Evolutionary conservation across 1,140 invertebrate species (phyloP).

Genomic region (Muscidifurax raptorellus): DNA sequence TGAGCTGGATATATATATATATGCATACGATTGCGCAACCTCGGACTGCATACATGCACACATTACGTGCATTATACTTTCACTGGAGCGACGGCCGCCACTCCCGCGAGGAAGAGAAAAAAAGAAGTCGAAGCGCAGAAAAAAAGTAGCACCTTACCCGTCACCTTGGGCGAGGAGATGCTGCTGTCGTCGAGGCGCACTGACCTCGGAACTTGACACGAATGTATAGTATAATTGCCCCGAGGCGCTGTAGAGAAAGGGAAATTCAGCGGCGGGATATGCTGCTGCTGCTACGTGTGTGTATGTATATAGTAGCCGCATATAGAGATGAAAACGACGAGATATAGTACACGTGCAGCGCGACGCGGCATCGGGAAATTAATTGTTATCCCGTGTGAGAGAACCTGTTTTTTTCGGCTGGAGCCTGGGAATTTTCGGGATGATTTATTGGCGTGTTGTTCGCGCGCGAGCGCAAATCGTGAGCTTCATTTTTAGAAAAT

Average conservation of each 20-base stretch:
- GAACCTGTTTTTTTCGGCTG: neutral
- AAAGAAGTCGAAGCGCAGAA: neutral
- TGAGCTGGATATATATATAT: neutral
- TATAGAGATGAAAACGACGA: neutral
- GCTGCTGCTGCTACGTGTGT: neutral
- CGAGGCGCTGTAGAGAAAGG: slow-evolving; percentile 15
- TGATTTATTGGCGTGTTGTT: neutral
- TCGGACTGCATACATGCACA: neutral
- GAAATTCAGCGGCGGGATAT: neutral
- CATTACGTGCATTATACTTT: neutral
- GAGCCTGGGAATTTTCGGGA: neutral
- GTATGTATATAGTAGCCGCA: neutral
- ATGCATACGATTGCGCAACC: slow-evolving; percentile 1
- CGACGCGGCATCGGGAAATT: neutral
- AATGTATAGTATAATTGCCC: slow-evolving; percentile 12
- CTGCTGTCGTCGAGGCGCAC: neutral
- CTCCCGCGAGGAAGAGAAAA: neutral
- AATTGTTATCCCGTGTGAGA: neutral
- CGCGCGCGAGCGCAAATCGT: no score
- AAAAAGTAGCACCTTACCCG: neutral
- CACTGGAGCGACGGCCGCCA: neutral
- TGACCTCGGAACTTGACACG: slow-evolving; percentile 43
- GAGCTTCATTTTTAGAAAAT: no score
- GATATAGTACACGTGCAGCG: neutral
- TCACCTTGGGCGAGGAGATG: slow-evolving; percentile 8